Evolutionary conservation across 2,113 vertebrate species (phyloP).

Genomic region (Phainopepla nitens): DNA sequence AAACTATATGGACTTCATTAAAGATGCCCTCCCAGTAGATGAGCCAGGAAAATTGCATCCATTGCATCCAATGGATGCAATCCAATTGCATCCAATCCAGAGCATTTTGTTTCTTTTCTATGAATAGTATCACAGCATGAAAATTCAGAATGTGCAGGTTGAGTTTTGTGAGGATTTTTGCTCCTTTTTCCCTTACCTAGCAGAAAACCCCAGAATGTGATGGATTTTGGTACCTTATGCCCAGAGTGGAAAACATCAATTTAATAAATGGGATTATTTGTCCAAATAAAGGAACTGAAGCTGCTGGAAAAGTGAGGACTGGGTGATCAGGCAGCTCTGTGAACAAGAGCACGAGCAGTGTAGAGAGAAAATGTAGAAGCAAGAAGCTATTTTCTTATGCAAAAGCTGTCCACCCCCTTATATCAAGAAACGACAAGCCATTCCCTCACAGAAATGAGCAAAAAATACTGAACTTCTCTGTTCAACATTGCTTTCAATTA

Average conservation of each 20-base stretch:
- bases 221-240: accelerated
- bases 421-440: slow-evolving; percentile 10
- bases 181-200: neutral
- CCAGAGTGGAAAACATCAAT: neutral
- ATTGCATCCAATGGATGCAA: too few relatives aligned
- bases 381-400: slow-evolving; percentile 7
- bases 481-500: neutral
- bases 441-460: neutral
- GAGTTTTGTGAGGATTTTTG: neutral
- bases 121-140: neutral
- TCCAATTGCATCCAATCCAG: neutral
- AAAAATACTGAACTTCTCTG: neutral
- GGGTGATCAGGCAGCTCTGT: neutral
- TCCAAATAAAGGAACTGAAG: neutral
- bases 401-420: slow-evolving; percentile 49
- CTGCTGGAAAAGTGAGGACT: neutral
- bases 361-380: neutral
- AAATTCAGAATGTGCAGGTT: neutral
- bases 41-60: neutral
- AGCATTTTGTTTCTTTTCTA: neutral
- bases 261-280: neutral
- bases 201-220: neutral
- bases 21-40: neutral
- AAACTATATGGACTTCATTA: neutral
- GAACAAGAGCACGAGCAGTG: neutral